Conservation (phyloP, 64 coral and sea anemone genomes). For the Astreopora myriophthalma region DNA sequence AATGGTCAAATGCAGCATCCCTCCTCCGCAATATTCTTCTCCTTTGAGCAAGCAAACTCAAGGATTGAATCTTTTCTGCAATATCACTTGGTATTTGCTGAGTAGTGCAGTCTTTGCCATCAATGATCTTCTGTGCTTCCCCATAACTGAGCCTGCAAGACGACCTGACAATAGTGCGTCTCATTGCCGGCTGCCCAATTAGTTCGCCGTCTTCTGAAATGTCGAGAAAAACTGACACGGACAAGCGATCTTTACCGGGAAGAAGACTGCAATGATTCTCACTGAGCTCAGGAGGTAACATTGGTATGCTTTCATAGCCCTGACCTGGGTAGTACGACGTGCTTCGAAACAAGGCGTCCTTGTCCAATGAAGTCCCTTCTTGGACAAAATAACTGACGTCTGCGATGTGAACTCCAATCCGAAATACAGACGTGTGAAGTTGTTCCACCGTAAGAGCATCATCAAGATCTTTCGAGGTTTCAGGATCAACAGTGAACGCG, state of each 20-base stretch:
- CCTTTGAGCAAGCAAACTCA: conserved; percentile 6
- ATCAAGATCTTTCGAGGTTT: conserved; percentile 71
- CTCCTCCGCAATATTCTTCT: conserved; percentile 30
- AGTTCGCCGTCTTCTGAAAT: conserved; percentile 44
- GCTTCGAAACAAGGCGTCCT: conserved; percentile 64
- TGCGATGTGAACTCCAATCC: conserved; percentile 81
- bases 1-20: conserved; percentile 54
- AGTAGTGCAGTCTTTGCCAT: background rate
- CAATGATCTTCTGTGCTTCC: conserved; percentile 63
- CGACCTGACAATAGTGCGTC: conserved; percentile 65
- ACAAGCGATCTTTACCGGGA: conserved; percentile 53
- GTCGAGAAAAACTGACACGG: conserved; percentile 71
- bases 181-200: conserved; percentile 36
- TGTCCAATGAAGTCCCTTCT: conserved; percentile 59
- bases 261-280: conserved; percentile 78
- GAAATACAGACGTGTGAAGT: background rate
- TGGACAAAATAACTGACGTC: conserved; percentile 82
- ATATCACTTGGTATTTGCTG: background rate
- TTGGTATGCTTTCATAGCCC: conserved; percentile 58
- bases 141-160: conserved; percentile 49
- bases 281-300: conserved; percentile 75
- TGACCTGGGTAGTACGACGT: conserved; percentile 69
- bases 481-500: conserved; percentile 78
- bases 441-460: conserved; percentile 78
- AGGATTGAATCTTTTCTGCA: background rate